Base-by-base conservation (phyloP, 2,113 vertebrate genomes). In the Hippoglossus stenolepis region DNA sequence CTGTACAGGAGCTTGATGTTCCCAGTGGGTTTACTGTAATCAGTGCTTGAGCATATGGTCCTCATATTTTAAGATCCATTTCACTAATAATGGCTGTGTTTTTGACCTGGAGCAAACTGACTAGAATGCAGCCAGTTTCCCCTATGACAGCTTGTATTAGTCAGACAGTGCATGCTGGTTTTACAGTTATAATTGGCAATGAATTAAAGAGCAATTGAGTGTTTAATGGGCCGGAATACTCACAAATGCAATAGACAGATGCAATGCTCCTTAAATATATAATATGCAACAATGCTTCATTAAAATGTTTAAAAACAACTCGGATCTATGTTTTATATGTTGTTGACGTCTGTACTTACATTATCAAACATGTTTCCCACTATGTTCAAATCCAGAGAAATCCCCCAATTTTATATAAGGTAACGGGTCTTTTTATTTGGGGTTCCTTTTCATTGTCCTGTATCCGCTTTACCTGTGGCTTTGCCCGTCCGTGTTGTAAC, bases 91-190 rank as follows among this genome's bases (percentile, higher is more conserved):
- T 78, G 49, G 68, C 70, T 59, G 51, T 59, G 64, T 78, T 85
- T 77, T 58, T 73, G 75, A 88, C 87, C 77, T 78, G 75, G 73
- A 83, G 72, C 82, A 82, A 83, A 64, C 49, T 65, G 64, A 79
- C 73, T 67, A 63, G 77, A 84, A 84, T 79, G 51, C 40, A 77
- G 40, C 64, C 71, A 74, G 57, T 70, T 59, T 72, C 57, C 31
- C 68, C 47, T 31, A 1, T 80, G 70, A 71, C 76, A 73, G 75
- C 59, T 68, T 73, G 43, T 67, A 49, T 81, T 77, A 62, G 56
- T 80, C 67, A 71, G 67, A 78, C 43, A 61, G 57, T 66, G 53
- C 47, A 65, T 64, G 53, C 65, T 79, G 54, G 23, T 24, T 54
- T 54, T 53, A 51, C 43, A 31, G 18, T 64, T 60, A 65, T 81